Evolutionary conservation across 2,888 invertebrate species (phyloP).

Genomic region (Polylopha cassiicola): DNA sequence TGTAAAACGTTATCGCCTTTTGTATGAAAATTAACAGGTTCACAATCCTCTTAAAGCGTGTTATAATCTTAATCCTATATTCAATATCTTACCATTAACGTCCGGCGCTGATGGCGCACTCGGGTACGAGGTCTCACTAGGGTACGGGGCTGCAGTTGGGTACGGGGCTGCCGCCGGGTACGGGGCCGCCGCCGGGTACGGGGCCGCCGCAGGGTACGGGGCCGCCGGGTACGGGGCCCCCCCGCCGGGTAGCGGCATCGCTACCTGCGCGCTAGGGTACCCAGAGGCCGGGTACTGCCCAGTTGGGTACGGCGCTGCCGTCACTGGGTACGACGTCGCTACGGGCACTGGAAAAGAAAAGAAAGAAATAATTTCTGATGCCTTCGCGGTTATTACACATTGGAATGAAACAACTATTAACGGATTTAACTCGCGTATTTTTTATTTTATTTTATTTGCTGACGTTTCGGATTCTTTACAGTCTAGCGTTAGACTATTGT

Average conservation of each 20-base stretch:
- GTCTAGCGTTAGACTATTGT: no score
- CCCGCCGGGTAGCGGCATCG: slow-evolving; percentile 30
- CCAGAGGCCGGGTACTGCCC: slow-evolving; percentile 28
- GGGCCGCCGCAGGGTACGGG: slow-evolving; percentile 25
- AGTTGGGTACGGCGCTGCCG: slow-evolving; percentile 27
- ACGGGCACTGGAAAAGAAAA: slow-evolving; percentile 26
- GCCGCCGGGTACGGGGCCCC: slow-evolving; percentile 4
- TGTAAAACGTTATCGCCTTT: no score
- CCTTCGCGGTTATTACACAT: no score
- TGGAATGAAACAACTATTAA: no score
- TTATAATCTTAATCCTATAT: slow-evolving; percentile 9
- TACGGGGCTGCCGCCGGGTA: slow-evolving; percentile 25
- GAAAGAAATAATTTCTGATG: no score
- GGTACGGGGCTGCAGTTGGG: slow-evolving; percentile 10
- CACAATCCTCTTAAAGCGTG: no score
- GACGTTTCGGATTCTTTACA: no score
- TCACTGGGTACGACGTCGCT: slow-evolving; percentile 25
- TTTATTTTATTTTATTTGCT: no score
- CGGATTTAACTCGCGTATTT: no score
- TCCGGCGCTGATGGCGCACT: slow-evolving; percentile 50
- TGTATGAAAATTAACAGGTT: no score
- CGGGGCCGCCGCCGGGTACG: slow-evolving; percentile 19
- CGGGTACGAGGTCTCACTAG: slow-evolving; percentile 25
- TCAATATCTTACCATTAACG: slow-evolving; percentile 44
- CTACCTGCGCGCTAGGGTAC: slow-evolving; percentile 31